A percentile compares a stretch with the other conserved stretches of the same genome.
Evolutionary conservation across 2,797 vertebrate species (phyloP).

Genomic region (Serranus cabrilla): DNA sequence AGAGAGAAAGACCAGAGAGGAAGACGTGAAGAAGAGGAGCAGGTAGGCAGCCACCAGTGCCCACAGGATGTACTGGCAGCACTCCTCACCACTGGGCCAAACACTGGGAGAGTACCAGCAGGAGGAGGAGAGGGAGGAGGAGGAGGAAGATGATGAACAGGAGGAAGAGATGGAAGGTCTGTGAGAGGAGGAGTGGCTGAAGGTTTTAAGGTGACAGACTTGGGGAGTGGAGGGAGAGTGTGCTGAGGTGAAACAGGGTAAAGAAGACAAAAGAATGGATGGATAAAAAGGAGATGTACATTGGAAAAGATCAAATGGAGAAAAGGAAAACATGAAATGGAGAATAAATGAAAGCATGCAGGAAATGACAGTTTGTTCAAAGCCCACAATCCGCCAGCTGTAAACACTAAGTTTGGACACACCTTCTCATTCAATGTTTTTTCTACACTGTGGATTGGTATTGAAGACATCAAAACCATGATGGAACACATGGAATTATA

Average conservation of each 20-base stretch:
- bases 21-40: slow-evolving; percentile 85
- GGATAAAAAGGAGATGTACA: not conserved
- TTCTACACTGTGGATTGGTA: no score
- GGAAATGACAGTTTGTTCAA: slow-evolving; percentile 60
- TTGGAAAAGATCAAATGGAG: slow-evolving; percentile 34
- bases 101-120: slow-evolving; percentile 79
- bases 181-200: slow-evolving; percentile 46
- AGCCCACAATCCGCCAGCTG: slow-evolving; percentile 50
- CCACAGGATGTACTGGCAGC: slow-evolving; percentile 83
- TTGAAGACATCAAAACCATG: no score
- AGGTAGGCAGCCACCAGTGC: slow-evolving; percentile 82
- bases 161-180: slow-evolving; percentile 46
- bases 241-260: slow-evolving; percentile 35
- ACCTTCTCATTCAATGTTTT: no score
- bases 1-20: slow-evolving; percentile 84
- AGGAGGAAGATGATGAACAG: slow-evolving; percentile 72
- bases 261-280: not conserved
- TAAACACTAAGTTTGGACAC: slow-evolving; percentile 6
- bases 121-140: slow-evolving; percentile 66
- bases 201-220: slow-evolving; percentile 70
- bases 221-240: slow-evolving; percentile 5
- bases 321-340: slow-evolving; percentile 74
- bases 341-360: slow-evolving; percentile 65
- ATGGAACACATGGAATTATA: no score
- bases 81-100: slow-evolving; percentile 82